phyloP scores from a whole-genome alignment of 2,113 vertebrate species.

The Galbula dea region DNA sequence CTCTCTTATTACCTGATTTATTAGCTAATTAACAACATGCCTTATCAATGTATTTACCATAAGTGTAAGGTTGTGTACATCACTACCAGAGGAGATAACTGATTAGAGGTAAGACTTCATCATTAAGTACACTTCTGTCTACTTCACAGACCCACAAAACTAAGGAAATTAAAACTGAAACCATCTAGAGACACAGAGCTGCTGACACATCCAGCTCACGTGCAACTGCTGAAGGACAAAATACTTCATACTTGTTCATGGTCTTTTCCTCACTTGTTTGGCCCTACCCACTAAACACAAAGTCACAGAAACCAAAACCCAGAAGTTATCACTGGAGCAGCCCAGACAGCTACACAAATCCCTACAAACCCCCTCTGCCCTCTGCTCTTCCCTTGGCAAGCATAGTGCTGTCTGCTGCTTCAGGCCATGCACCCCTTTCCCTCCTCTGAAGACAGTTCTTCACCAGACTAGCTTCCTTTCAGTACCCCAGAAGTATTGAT shows the following conservation, averaged over 20 bases:
- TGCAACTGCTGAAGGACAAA: neutral
- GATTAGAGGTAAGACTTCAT: neutral
- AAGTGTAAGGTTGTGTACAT: neutral
- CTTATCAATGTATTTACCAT: neutral
- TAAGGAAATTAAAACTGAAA: neutral
- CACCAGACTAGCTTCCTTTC: neutral
- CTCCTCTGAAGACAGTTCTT: neutral
- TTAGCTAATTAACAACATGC: neutral
- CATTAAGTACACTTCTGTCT: neutral
- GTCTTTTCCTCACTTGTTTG: neutral
- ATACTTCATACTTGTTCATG: neutral
- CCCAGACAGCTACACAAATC: neutral
- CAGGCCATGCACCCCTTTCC: neutral
- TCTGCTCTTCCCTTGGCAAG: neutral
- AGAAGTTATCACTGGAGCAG: neutral
- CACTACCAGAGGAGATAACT: neutral
- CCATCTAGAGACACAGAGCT: neutral
- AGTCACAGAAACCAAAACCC: neutral
- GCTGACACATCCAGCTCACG: fast-evolving
- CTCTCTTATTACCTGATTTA: neutral
- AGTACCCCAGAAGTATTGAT: neutral
- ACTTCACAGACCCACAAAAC: neutral
- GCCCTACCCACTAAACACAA: neutral
- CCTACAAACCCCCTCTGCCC: neutral
- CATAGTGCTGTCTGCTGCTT: neutral